phyloP scores from a whole-genome alignment of 2,113 vertebrate species.

The Lophura nycthemera region DNA sequence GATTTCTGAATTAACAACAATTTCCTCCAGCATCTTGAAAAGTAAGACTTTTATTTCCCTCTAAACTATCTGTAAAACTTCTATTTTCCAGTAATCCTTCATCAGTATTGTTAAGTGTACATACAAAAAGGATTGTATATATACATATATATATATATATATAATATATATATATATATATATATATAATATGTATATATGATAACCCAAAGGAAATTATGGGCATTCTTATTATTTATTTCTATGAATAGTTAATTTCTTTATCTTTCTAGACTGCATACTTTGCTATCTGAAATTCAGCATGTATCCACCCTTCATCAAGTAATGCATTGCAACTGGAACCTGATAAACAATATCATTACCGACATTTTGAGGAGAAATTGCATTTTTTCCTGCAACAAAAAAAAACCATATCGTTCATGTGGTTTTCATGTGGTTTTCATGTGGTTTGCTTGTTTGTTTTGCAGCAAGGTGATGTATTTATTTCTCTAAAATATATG shows the following conservation, averaged over 20 bases:
- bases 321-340: conserved; percentile 1
- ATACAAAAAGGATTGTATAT: neutral
- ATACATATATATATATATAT: neutral
- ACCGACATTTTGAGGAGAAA: neutral
- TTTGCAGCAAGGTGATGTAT: neutral
- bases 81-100: fast-evolving
- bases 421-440: too few relatives aligned
- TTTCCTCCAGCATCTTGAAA: neutral
- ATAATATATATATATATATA: neutral
- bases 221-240: neutral
- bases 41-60: fast-evolving
- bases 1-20: neutral
- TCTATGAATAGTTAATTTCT: neutral
- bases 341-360: neutral
- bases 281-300: neutral
- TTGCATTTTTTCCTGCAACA: too few relatives aligned
- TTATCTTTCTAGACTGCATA: neutral
- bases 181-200: neutral
- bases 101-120: fast-evolving
- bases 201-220: neutral
- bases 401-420: too few relatives aligned
- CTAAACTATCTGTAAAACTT: neutral
- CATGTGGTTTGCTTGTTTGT: too few relatives aligned
- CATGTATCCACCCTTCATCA: neutral
- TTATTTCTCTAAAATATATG: neutral